phyloP scores from a whole-genome alignment of 2,113 vertebrate species.

The Solea solea region DNA sequence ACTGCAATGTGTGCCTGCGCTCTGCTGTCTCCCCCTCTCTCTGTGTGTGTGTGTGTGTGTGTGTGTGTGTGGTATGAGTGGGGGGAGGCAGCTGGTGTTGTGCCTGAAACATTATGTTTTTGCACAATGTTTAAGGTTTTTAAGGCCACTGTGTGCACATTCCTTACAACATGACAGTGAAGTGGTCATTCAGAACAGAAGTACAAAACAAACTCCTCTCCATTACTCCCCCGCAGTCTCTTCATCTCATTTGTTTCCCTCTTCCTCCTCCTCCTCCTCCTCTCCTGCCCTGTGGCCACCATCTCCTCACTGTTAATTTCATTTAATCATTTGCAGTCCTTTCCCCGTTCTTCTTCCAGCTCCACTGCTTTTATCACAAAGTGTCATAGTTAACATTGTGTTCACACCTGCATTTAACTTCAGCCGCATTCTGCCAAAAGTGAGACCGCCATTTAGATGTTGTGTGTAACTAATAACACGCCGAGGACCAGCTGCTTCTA shows the following conservation, averaged over 20 bases:
- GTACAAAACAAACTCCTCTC: constrained; percentile 13
- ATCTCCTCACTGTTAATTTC: constrained; percentile 29
- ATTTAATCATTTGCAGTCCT: constrained; percentile 11
- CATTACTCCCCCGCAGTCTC: constrained; percentile 2
- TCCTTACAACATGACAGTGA: constrained; percentile 39
- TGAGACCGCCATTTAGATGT: constrained; percentile 35
- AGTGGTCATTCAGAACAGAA: constrained; percentile 27
- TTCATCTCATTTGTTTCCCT: constrained; percentile 22
- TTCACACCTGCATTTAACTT: constrained; percentile 45
- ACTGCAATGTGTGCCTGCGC: constrained; percentile 49
- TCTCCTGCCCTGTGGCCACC: constrained; percentile 10
- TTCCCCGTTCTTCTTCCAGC: not conserved
- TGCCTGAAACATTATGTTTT: constrained; percentile 54
- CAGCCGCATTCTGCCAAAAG: constrained; percentile 31
- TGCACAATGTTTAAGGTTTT: constrained; percentile 57
- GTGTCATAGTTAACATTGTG: not conserved
- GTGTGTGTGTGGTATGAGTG: constrained; percentile 4
- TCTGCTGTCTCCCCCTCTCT: constrained; percentile 12
- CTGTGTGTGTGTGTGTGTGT: not conserved
- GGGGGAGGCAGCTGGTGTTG: constrained; percentile 44
- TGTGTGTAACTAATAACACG: not conserved
- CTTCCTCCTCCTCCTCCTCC: not conserved
- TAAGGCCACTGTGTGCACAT: constrained; percentile 30
- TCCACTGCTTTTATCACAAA: not conserved
- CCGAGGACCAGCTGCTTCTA: constrained; percentile 6